Base-by-base conservation (phyloP, 2,888 invertebrate genomes). In the Rambutsinella grinnellia region DNA sequence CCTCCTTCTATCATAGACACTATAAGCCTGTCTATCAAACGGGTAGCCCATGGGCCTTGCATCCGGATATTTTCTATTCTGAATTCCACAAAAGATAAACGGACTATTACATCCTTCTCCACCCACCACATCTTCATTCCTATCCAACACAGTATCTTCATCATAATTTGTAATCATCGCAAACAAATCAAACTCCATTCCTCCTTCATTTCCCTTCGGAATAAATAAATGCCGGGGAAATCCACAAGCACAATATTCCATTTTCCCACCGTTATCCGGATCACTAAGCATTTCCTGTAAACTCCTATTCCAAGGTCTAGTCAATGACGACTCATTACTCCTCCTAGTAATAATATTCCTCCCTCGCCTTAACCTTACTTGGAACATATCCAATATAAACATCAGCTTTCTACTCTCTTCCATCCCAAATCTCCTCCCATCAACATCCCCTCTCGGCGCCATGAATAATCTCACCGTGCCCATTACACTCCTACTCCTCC, bases 221-320 rank as follows among this genome's bases (percentile, higher is more conserved):
- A 93, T 82, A 5, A 94, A 89, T 90, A 94, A 90, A 86, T 94
- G 94, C 77, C 93, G 91, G 0, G 94, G 94, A 94, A 94, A 94
- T n/a, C 75, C 72, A 54, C 72, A 66, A 13, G 58, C 72, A 19
- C 72, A 72, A 27, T 61, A 69, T 8, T 62, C 63, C 23, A 63
- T 60, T 21, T 65, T 56, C 3, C 66, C 60, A 26, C 21, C 57
- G 47, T 21, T 26, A 21, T 51, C 51, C 66, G 60, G 54, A 24
- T 58, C 58, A 3, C 15, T 13, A 10, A 49, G n/a, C n/a, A 44
- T 27, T 47, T 61, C 61, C 5, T 46, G 19, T 8, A 66, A 19
- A 44, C 56, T 28, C 1, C 46, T 44, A 15, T 60, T 36, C 72
- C 72, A 72, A 15, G 66, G 66, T 27, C 60, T 72, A 21, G 66